Percentiles rank a stretch among this genome's conserved stretches.
phyloP scores from a whole-genome alignment of 2,888 invertebrate genomes.

The Sinotaia quadrata region DNA sequence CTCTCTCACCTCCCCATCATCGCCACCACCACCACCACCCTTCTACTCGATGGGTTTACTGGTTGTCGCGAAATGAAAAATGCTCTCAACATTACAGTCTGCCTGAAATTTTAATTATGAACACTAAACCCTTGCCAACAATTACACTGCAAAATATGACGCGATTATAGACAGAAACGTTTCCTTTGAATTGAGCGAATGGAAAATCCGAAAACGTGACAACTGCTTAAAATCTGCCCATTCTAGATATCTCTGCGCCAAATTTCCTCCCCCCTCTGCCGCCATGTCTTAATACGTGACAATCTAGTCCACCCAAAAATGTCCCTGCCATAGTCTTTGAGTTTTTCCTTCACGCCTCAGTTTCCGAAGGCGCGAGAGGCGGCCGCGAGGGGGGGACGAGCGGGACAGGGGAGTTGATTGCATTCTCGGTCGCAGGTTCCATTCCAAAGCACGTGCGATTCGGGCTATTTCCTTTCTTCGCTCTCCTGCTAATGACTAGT shows the following conservation, averaged over 20 bases:
- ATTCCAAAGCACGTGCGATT: background rate
- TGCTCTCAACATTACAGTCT: too few relatives aligned
- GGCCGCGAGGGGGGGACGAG: conserved; percentile 6
- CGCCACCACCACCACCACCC: too few relatives aligned
- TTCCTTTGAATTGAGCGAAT: background rate
- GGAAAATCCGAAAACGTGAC: background rate
- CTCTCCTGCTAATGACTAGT: conserved; percentile 14
- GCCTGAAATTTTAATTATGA: too few relatives aligned
- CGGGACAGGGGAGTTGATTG: conserved; percentile 12
- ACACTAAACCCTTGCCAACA: too few relatives aligned
- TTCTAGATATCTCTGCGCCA: conserved; percentile 5
- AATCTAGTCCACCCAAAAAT: background rate
- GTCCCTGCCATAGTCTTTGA: background rate
- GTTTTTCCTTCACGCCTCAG: conserved; percentile 21
- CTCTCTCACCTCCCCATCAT: too few relatives aligned
- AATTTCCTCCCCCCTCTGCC: conserved; percentile 11
- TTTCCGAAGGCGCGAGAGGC: conserved; percentile 15
- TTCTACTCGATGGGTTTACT: too few relatives aligned
- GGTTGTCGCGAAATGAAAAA: too few relatives aligned
- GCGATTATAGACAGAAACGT: background rate
- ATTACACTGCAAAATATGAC: background rate
- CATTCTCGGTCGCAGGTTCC: conserved; percentile 4
- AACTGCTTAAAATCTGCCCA: background rate
- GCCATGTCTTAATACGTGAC: conserved; percentile 4
- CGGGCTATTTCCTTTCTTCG: conserved; percentile 14